A percentile compares a stretch with the other conserved stretches of the same genome.
Evolutionary conservation across 2,113 vertebrate species (phyloP).

Genomic region (Chitala chitala): DNA sequence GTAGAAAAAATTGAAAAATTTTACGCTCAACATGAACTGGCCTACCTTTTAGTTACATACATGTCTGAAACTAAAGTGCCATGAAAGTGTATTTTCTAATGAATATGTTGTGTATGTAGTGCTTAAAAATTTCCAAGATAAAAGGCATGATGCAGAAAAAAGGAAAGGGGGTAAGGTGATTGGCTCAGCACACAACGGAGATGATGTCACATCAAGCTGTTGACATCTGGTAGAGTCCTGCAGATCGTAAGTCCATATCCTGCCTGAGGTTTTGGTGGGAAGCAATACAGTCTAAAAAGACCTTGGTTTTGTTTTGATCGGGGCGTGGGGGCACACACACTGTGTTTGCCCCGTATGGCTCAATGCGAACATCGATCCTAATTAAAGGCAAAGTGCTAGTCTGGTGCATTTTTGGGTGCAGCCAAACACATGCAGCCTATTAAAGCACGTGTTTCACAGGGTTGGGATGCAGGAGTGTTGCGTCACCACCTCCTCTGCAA

Average conservation of each 20-base stretch:
- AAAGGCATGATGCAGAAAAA: neutral
- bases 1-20: too few species aligned
- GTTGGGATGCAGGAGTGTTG: neutral
- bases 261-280: neutral
- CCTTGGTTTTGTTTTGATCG: constrained; percentile 12
- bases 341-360: neutral
- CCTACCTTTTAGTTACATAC: too few species aligned
- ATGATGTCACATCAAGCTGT: neutral
- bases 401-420: neutral
- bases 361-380: neutral
- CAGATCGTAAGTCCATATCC: constrained; percentile 10
- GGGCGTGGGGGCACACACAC: neutral
- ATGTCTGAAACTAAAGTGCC: too few species aligned
- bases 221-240: constrained; percentile 10
- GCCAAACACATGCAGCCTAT: neutral
- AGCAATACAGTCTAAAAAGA: neutral
- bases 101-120: neutral
- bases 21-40: too few species aligned
- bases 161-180: neutral
- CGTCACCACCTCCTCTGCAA: neutral
- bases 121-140: too few species aligned
- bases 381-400: constrained; percentile 15
- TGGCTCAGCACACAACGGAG: neutral
- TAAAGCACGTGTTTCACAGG: neutral
- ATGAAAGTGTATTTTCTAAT: too few species aligned